phyloP scores from a whole-genome alignment of 2,113 vertebrate genomes.

The Pluvianellus socialis region DNA sequence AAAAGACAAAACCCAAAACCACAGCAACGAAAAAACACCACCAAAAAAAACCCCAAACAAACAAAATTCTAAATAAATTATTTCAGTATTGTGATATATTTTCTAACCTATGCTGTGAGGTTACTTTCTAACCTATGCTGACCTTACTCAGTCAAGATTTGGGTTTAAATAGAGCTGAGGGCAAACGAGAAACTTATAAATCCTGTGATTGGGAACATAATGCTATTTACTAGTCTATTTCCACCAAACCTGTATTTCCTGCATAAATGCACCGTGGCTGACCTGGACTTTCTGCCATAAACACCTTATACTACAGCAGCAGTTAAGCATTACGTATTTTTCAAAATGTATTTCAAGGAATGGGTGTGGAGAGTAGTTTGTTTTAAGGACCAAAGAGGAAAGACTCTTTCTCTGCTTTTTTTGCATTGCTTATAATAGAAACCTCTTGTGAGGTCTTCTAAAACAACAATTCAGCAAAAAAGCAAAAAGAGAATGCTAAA shows the following conservation, averaged over 20 bases:
- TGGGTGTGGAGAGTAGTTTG: not conserved
- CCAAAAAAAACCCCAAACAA: not conserved
- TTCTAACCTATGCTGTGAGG: too few relatives aligned
- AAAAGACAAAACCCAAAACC: not conserved
- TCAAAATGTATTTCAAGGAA: constrained; percentile 25
- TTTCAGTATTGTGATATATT: not conserved
- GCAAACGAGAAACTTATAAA: not conserved
- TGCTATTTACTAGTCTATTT: not conserved
- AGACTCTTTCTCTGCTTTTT: not conserved
- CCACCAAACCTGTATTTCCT: not conserved
- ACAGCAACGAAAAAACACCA: not conserved
- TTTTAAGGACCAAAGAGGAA: not conserved
- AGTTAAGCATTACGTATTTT: not conserved
- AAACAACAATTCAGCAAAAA: constrained; percentile 71
- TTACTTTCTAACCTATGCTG: not conserved
- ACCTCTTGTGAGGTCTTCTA: constrained; percentile 69
- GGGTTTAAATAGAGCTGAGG: not conserved
- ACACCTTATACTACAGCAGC: not conserved
- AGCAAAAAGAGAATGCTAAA: constrained; percentile 39
- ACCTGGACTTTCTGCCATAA: not conserved
- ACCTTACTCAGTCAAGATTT: not conserved
- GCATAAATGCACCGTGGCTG: not conserved
- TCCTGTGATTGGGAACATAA: not conserved
- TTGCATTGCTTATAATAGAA: constrained; percentile 48
- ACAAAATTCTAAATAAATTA: not conserved